Evolutionary conservation across 1,140 invertebrate species (phyloP).

Genomic region (Episyrphus balteatus): DNA sequence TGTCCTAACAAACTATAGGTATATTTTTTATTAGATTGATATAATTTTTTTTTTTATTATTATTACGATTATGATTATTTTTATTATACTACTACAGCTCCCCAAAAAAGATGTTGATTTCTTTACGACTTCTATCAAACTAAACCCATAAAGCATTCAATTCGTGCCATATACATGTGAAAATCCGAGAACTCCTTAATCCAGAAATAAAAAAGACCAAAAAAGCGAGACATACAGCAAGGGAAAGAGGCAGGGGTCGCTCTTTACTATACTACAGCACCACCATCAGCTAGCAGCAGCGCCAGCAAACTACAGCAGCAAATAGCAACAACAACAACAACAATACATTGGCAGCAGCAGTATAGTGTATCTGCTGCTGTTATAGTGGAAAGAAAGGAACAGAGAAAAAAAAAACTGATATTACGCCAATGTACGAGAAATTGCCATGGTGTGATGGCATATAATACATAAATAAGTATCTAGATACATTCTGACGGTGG

Average conservation of each 20-base stretch:
- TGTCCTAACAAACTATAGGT: too few relatives aligned
- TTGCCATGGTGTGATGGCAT: too few relatives aligned
- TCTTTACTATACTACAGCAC: neutral
- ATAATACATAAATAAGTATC: too few relatives aligned
- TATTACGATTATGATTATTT: slow-evolving; percentile 24
- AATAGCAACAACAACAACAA: slow-evolving; percentile 4
- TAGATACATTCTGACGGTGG: too few relatives aligned
- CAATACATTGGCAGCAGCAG: slow-evolving; percentile 5
- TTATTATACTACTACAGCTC: slow-evolving; percentile 39
- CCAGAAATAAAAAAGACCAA: slow-evolving; percentile 14
- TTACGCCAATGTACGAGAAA: too few relatives aligned
- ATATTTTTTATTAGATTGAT: slow-evolving; percentile 6
- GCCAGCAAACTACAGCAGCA: neutral
- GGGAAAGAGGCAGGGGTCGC: too few relatives aligned
- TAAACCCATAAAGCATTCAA: slow-evolving; percentile 40
- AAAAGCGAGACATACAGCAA: neutral
- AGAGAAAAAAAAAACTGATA: too few relatives aligned
- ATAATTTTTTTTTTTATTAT: slow-evolving; percentile 23
- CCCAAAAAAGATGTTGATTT: slow-evolving; percentile 37
- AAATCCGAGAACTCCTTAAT: slow-evolving; percentile 37
- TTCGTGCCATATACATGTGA: slow-evolving; percentile 38
- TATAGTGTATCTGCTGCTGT: neutral
- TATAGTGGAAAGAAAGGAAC: neutral
- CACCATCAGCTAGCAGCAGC: neutral
- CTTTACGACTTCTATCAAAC: slow-evolving; percentile 39